Conservation (phyloP, 2,888 invertebrate species). For the Dastarcus helophoroides region DNA sequence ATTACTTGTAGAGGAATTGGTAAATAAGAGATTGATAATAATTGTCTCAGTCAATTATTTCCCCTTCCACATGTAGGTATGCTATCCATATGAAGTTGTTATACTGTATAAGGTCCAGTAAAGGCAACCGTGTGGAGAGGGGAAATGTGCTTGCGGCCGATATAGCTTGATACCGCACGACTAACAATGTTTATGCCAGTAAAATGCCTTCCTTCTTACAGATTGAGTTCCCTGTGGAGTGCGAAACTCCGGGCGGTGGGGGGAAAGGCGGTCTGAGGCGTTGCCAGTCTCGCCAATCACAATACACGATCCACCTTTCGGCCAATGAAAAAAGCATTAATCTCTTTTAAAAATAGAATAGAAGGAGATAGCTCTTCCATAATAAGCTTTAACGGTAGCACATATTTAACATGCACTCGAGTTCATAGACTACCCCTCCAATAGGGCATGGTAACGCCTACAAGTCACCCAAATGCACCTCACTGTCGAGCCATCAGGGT, state of each 20-base stretch:
- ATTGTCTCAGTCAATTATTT: no score
- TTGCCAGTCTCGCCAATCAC: conserved; percentile 32
- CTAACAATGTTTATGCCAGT: conserved; percentile 38
- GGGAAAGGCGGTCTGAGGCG: conserved; percentile 28
- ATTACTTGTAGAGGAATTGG: no score
- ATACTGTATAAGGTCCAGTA: conserved; percentile 2
- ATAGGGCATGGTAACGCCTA: conserved; percentile 27
- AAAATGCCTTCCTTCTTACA: conserved; percentile 38
- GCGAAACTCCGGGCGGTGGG: conserved; percentile 34
- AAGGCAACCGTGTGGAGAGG: background rate
- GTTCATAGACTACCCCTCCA: conserved; percentile 35
- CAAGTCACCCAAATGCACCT: conserved; percentile 20
- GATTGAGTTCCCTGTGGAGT: conserved; percentile 37
- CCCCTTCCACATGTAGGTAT: no score
- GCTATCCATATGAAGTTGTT: no score
- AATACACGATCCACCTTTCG: conserved; percentile 34
- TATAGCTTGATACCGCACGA: no score
- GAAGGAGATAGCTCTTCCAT: conserved; percentile 28
- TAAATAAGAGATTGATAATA: no score
- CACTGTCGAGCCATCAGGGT: conserved; percentile 16
- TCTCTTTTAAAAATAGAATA: conserved; percentile 41
- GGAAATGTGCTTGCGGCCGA: no score
- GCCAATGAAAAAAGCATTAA: conserved; percentile 43
- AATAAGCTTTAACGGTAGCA: conserved; percentile 39
- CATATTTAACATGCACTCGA: conserved; percentile 39